Evolutionary conservation across 2,113 vertebrate species (phyloP).

Genomic region (Tringa solitaria): DNA sequence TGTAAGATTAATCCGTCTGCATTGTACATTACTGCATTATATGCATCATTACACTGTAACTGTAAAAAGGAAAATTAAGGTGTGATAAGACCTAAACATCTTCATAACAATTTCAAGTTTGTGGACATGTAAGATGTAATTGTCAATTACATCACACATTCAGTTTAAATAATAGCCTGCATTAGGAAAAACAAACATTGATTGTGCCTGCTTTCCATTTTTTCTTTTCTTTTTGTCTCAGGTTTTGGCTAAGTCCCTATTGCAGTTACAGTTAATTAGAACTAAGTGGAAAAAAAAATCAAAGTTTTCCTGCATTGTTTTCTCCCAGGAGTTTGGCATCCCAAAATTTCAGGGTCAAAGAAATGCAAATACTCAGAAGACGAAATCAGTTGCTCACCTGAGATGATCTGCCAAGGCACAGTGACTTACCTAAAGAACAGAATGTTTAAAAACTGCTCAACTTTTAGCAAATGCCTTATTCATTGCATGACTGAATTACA

Average conservation of each 20-base stretch:
- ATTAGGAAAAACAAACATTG: background rate
- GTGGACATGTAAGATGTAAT: background rate
- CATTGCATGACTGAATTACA: background rate
- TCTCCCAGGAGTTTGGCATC: background rate
- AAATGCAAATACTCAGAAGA: background rate
- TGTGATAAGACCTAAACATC: constrained; percentile 20
- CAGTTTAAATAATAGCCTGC: background rate
- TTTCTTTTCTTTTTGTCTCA: background rate
- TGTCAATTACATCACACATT: background rate
- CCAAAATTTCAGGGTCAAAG: background rate
- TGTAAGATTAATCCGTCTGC: constrained; percentile 25
- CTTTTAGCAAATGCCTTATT: background rate
- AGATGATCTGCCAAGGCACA: background rate
- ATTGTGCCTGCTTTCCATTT: background rate
- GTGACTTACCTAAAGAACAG: background rate
- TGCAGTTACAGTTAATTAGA: background rate
- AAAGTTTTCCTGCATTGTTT: background rate
- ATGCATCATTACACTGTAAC: constrained; percentile 39
- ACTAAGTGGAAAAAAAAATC: background rate
- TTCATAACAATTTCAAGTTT: constrained; percentile 37
- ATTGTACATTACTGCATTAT: constrained; percentile 20
- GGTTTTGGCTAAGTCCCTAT: background rate
- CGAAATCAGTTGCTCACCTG: background rate
- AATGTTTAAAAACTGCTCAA: background rate
- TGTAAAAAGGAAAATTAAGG: constrained; percentile 36